phyloP scores from a whole-genome alignment of 2,113 vertebrate species.

The Leptodactylus fuscus region DNA sequence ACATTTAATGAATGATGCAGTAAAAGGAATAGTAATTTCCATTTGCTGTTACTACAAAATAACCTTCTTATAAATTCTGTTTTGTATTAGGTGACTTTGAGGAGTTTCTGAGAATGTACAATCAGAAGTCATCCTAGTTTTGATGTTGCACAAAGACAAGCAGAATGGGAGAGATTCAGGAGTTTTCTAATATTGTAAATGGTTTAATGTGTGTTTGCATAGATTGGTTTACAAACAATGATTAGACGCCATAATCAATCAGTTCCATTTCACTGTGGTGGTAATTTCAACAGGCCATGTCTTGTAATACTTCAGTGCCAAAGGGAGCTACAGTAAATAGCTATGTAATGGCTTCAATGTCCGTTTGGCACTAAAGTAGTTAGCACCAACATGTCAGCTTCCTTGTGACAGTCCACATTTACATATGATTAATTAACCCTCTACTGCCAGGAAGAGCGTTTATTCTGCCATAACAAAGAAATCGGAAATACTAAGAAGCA shows the following conservation, averaged over 20 bases:
- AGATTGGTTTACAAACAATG: constrained; percentile 39
- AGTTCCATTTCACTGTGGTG: constrained; percentile 40
- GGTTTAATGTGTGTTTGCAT: constrained; percentile 35
- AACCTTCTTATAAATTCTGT: neutral
- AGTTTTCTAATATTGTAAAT: constrained; percentile 9
- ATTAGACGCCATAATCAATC: constrained; percentile 44
- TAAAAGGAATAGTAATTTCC: neutral
- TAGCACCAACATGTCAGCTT: constrained; percentile 43
- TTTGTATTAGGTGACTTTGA: neutral
- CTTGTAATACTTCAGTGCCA: constrained; percentile 54
- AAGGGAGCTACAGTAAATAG: constrained; percentile 52
- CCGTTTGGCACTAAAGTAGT: constrained; percentile 50
- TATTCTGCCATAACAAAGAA: neutral
- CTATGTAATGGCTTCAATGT: constrained; percentile 51
- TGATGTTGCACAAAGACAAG: too few species aligned
- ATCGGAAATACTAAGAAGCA: neutral
- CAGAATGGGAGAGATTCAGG: too few species aligned
- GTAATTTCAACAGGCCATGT: constrained; percentile 41
- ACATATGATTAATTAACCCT: constrained; percentile 50
- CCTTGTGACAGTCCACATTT: constrained; percentile 24
- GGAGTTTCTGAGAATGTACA: neutral
- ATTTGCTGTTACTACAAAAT: neutral
- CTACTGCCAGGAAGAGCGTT: neutral
- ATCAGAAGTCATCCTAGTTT: neutral
- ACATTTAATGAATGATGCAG: neutral